Evolutionary conservation across 2,113 vertebrate species (phyloP).

Genomic region (Machaerirhynchus nigripectus): DNA sequence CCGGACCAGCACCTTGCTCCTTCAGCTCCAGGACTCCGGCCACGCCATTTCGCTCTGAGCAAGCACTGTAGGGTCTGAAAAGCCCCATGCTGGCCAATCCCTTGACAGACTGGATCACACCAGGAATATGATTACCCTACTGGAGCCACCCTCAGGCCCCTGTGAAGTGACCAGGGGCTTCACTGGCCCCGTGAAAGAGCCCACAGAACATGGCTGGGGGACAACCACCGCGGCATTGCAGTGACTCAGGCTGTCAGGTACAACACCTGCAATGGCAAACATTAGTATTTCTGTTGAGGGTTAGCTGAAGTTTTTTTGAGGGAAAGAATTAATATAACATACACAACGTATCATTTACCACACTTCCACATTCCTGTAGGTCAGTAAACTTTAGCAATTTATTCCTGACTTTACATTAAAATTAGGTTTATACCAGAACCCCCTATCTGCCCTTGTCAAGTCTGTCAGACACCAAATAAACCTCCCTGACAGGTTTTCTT

Average conservation of each 20-base stretch:
- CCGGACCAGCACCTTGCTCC: not conserved
- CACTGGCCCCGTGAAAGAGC: fast-evolving
- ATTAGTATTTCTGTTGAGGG: fast-evolving
- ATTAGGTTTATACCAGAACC: not conserved
- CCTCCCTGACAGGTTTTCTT: not conserved
- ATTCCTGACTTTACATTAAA: not conserved
- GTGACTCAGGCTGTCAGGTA: not conserved
- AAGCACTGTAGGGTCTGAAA: no score
- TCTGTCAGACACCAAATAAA: not conserved
- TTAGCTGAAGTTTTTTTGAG: not conserved
- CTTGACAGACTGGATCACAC: not conserved
- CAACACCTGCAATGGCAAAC: not conserved
- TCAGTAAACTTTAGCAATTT: not conserved
- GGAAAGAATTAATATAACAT: not conserved
- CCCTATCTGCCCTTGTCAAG: not conserved
- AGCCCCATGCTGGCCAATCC: fast-evolving
- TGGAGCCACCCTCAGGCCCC: not conserved
- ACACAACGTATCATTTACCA: not conserved
- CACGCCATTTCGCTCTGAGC: fast-evolving
- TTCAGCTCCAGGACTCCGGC: not conserved
- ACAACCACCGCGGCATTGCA: fast-evolving
- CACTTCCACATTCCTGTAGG: not conserved
- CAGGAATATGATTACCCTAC: fast-evolving
- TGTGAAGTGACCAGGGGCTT: not conserved
- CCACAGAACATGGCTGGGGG: fast-evolving